Percentiles rank a stretch among this genome's conserved stretches.
Evolutionary conservation across 2,113 vertebrate genomes (phyloP).

Genomic region (Progne subis): DNA sequence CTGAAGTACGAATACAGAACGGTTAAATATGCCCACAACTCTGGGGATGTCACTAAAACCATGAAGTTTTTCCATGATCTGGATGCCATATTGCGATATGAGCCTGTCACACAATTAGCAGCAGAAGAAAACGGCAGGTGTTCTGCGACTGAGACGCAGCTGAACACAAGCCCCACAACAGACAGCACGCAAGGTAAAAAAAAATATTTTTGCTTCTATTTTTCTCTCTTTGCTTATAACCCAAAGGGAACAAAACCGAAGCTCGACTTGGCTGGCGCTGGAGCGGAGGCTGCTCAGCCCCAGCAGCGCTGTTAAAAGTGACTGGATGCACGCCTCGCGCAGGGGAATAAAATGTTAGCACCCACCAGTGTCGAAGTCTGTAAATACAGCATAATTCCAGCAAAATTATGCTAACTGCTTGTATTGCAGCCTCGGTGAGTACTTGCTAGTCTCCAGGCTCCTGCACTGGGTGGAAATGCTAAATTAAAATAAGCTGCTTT

Average conservation of each 20-base stretch:
- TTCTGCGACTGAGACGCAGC: conserved; percentile 51
- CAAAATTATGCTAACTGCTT: conserved; percentile 34
- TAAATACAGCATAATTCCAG: conserved; percentile 50
- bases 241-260: background rate
- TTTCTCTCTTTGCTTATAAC: conserved; percentile 28
- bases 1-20: conserved; percentile 87
- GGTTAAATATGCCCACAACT: conserved; percentile 74
- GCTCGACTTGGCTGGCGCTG: background rate
- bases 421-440: background rate
- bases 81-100: conserved; percentile 75
- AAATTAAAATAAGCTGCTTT: background rate
- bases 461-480: background rate
- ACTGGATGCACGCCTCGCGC: conserved; percentile 27
- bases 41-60: conserved; percentile 72
- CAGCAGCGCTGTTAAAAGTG: conserved; percentile 2
- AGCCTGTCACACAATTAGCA: conserved; percentile 56
- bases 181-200: conserved; percentile 68
- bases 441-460: background rate
- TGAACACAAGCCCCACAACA: conserved; percentile 50
- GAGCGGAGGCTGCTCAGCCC: conserved; percentile 14
- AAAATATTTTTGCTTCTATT: conserved; percentile 39
- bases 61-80: conserved; percentile 80
- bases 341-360: conserved; percentile 50
- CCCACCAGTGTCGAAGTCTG: conserved; percentile 45
- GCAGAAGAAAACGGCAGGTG: conserved; percentile 72